These are phyloP conservation scores for Natator depressus DNA, from an alignment of 2,113 vertebrate species.

Conservation along the genomic window DNA sequence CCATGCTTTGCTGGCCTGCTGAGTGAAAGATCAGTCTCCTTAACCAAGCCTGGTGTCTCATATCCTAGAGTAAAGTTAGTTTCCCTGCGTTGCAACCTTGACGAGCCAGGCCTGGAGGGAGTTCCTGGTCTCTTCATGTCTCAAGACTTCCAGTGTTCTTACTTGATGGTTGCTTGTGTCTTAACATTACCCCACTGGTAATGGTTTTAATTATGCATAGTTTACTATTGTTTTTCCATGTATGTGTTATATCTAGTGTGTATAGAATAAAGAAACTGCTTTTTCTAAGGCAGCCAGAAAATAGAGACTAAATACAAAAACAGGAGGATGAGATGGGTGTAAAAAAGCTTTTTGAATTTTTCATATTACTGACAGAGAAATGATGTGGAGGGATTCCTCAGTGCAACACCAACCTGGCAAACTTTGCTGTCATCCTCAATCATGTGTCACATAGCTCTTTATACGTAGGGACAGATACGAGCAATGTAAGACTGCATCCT, in stretches of 20 bases:
- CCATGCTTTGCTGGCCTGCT: background rate
- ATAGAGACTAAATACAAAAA: background rate
- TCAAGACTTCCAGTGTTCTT: background rate
- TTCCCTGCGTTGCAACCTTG: background rate
- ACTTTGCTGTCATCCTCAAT: background rate
- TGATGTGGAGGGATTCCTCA: background rate
- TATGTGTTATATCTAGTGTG: background rate
- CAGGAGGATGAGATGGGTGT: background rate
- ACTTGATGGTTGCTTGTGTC: background rate
- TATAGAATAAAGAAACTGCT: background rate
- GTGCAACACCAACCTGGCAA: background rate
- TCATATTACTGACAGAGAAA: background rate
- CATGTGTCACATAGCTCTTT: background rate
- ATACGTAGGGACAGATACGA: background rate
- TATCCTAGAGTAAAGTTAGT: background rate
- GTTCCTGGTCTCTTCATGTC: background rate
- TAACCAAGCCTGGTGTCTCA: background rate
- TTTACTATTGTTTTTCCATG: background rate
- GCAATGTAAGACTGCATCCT: background rate
- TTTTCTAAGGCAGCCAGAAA: background rate
- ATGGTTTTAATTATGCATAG: background rate
- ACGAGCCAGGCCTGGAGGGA: background rate
- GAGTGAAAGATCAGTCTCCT: background rate
- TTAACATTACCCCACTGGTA: background rate
- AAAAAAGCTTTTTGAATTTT: background rate